Base-by-base conservation (phyloP, 1,140 invertebrate genomes). In the Drosophila quadrilineata region DNA sequence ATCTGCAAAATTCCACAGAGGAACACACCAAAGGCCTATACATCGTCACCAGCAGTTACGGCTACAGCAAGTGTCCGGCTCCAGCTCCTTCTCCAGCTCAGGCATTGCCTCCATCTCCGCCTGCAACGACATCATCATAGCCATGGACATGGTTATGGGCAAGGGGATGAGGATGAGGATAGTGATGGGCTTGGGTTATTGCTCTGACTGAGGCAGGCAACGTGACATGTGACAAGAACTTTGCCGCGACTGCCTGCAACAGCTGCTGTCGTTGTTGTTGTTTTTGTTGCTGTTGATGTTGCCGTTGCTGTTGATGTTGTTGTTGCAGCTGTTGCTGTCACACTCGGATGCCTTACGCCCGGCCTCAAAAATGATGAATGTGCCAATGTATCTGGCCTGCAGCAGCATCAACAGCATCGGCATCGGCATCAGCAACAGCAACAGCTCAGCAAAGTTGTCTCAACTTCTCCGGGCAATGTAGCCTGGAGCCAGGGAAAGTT, bases 151-250 rank as follows among this genome's bases (percentile, higher is more conserved):
- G n/a, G n/a, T n/a, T n/a, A n/a, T n/a, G n/a, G n/a, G n/a, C n/a
- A n/a, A n/a, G n/a, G n/a, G n/a, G n/a, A n/a, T n/a, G n/a, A n/a
- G n/a, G n/a, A n/a, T n/a, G n/a, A n/a, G n/a, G n/a, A n/a, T n/a
- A n/a, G n/a, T n/a, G n/a, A n/a, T n/a, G n/a, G n/a, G n/a, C 24
- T 19, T 6, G 9, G 19, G 38, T 16, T 35, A 19, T 45, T 24
- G 19, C 14, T 38, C 29, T 52, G 50, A 43, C 48, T 16, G 57
- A 31, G 28, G 48, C 66, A 33, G 74, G 70, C 77, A 62, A 84
- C 79, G 77, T 84, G 77, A 84, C 77, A 85, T 84, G 77, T 84
- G 77, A 84, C 77, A 84, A 84, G 77, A 84, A 77, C 68, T 82
- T n/a, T 82, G 73, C 76, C 77, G 73, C 77, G 77, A 56, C 64